Conservation (phyloP, 2,113 vertebrate genomes). For the Martes martes region DNA sequence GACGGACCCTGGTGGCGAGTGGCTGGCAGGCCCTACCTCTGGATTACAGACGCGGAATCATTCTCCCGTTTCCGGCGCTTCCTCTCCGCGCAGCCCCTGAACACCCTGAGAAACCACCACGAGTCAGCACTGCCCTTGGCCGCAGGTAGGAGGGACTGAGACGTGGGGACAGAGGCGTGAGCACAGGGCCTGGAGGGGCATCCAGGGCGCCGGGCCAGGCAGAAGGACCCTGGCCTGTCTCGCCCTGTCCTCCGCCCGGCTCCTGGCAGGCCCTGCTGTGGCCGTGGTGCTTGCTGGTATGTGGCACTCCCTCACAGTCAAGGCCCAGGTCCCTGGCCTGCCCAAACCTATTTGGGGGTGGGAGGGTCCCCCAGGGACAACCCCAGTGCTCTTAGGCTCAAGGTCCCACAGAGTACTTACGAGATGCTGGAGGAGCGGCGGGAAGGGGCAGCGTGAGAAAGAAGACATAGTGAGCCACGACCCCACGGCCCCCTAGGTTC, state of each 20-base stretch:
- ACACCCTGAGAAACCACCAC: slow-evolving; percentile 92
- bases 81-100: slow-evolving; percentile 97
- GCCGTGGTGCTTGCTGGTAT: not conserved
- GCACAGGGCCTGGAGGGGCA: slow-evolving; percentile 55
- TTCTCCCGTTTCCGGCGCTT: slow-evolving; percentile 96
- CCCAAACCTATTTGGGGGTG: not conserved
- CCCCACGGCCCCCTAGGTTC: not conserved
- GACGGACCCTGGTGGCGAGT: slow-evolving; percentile 75
- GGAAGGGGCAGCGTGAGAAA: slow-evolving; percentile 40
- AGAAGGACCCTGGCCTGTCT: not conserved
- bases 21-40: slow-evolving; percentile 92
- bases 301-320: not conserved
- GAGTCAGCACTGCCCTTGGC: slow-evolving; percentile 83
- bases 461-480: slow-evolving; percentile 37
- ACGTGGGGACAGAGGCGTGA: slow-evolving; percentile 38
- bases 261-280: not conserved
- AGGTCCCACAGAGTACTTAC: slow-evolving; percentile 84
- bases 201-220: not conserved
- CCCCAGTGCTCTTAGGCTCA: not conserved
- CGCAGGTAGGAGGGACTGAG: slow-evolving; percentile 56
- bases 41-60: slow-evolving; percentile 91
- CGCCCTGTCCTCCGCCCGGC: not conserved
- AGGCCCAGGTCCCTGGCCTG: slow-evolving; percentile 48
- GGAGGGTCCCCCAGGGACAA: slow-evolving; percentile 18
- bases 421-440: slow-evolving; percentile 86